Base-by-base conservation (phyloP, 1,140 invertebrate species). In the Andrena cerasifolii region DNA sequence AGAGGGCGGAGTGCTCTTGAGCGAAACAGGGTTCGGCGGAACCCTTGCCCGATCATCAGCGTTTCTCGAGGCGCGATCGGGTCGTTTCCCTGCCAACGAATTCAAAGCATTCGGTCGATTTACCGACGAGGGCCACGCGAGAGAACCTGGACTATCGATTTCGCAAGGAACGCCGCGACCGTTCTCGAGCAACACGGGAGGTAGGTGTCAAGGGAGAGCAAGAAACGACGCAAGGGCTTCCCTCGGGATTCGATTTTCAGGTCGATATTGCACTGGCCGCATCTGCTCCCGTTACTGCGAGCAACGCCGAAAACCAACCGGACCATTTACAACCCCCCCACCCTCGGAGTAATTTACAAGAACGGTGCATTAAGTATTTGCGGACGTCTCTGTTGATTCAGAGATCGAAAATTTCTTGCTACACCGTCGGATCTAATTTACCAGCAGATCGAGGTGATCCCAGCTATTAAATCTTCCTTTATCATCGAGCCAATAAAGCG, bases 91-190 rank as follows among this genome's bases (percentile, higher is more conserved):
- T 36, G 4, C 4, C 6, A 7, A 33, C n/a, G 45, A 59, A 61
- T 40, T 59, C 28, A 10, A 49, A 26, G 7, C 18, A 16, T 21
- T 10, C 12, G 28, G 16, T 40, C 18, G 68, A 61, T 61, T 21
- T 21, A 61, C n/a, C 24, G n/a, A n/a, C 28, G 45, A 10, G 2
- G 16, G 16, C 26, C n/a, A 36, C 54, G 40, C 14, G 4, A 51
- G 56, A 51, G 43, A 40, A 21, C 43, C 24, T 18, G 31, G 53
- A 18, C 40, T 76, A 56, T 68, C 65, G 40, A 58, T 56, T 49
- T 26, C 43, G 14, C 28, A 14, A 4, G 31, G 58, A 7, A 43
- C 56, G 10, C 16, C 31, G 7, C 12, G 24, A 40, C 4, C 36
- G 6, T 21, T 31, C 14, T n/a, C 0, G n/a, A 16, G 24, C 14